Evolutionary conservation across 2,113 vertebrate species (phyloP), one percentile per base, ranked within the genome.

Genomic region (Oreochromis aureus): DNA sequence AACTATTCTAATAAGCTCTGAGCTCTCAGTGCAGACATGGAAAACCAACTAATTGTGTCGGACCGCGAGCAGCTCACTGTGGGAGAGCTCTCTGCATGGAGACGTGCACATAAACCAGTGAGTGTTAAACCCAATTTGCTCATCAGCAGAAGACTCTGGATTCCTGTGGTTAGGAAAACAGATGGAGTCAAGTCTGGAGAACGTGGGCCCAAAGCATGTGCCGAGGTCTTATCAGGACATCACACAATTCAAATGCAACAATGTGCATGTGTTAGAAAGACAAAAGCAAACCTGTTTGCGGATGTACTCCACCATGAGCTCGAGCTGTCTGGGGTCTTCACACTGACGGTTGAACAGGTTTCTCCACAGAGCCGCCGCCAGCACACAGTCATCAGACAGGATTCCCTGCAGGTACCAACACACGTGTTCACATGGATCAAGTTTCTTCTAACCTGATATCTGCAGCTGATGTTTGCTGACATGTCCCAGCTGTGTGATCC

Each of bases 341-440:
- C 98, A 99, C 85, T 97, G 96, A 78, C 93, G 95, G 90, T 96
- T 98, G 54, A 99, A 99, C 88, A 99, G 94, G 91, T 97, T 99
- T 79, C 98, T 98, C 99, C 99, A 99, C 58, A 99, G 97, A 32
- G 98, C 98, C 16, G 98, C 98, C 13, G 98, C 98, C 89, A 99
- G 94, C 32, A 98, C 97, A 1, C 39, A 93, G 92, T 99, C 99
- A 82, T 98, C 97, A 19, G 97, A 99, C 91, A 99, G 94, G 90
- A 99, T 97, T 44, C 98, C 99, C 99, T 99, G 10, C 81, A 69
- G 24, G 81, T 3, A 24, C 44, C 10, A 19, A 30, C 44, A 76
- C 24, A 51, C 6, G 19, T 2, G 27, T 34, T 56, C 58, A 41
- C 53, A 1, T 16, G 2, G n/a, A 9, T 44, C 10, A 61, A n/a